Base-by-base conservation (phyloP, 1,140 invertebrate genomes). In the Forficula auricularia region DNA sequence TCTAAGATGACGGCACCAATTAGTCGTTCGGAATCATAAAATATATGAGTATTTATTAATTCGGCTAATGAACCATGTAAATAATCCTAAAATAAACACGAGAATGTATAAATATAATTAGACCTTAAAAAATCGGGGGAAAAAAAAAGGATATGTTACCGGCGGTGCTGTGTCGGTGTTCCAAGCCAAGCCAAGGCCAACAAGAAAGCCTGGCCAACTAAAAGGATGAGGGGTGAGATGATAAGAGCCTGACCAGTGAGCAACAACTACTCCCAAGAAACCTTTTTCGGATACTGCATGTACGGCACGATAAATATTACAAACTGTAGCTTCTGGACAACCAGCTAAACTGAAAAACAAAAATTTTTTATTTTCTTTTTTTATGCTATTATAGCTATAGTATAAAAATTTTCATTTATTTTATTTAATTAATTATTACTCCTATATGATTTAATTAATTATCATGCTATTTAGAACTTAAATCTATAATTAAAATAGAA, bases 181-280 rank as follows among this genome's bases (percentile, higher is more conserved):
- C 75, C 75, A 78, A 0, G 70, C 48, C 15, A 77, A 56, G 30
- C 75, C 75, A 45, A 73, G 68, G n/a, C 63, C 66, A 31, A 75
- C 61, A 9, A 77, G 49, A 50, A 74, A 71, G 1, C 73, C 73
- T n/a, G 75, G 70, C 73, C 73, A 76, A 27, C 70, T 67, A 52
- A 79, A 77, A 14, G 68, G 60, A 47, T 71, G 65, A 19, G 73
- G 70, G 3, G 72, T 76, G 19, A 77, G 58, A 49, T 75, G 71
- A 52, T 71, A 72, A 48, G 65, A 67, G 30, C 73, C 74, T 12
- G 74, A 72, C 75, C 75, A 79, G 48, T 77, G 70, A 42, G 74
- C 73, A 3, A 76, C 62, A 4, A 77, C 58, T 27, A 75, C 55
- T 10, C 75, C 73, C 19, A 73, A 54, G 1, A 67, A 69, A 39